Base-by-base conservation (phyloP, 1,140 invertebrate genomes). In the Leptopilina boulardi region DNA sequence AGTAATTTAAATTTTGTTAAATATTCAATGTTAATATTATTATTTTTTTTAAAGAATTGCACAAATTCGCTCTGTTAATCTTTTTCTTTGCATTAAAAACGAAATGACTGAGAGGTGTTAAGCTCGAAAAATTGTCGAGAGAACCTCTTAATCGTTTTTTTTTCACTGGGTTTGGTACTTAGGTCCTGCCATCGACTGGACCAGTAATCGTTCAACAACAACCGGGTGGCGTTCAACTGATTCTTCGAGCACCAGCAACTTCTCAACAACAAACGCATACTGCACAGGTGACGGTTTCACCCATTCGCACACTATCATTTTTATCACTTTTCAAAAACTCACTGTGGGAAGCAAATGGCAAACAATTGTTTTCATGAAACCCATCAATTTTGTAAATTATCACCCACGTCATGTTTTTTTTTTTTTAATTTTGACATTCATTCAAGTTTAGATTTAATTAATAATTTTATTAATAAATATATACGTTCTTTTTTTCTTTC, bases 251-350 rank as follows among this genome's bases (percentile, higher is more conserved):
- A 72, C 89, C 89, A 78, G 77, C 89, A 74, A 89, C 88, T 82
- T 83, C 90, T 75, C 90, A 91, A 81, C 90, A 91, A 86, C 90
- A 91, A 91, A 90, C 89, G 59, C 90, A 91, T 86, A 90, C 90
- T 78, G 87, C 90, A 89, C 90, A 91, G 90, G 90, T 91, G 88
- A 91, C 84, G 89, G 89, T 91, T 86, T 88, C 87, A 89, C 86
- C 78, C 84, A 87, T 86, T 84, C 81, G 75, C 75, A 71, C 83
- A 82, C 59, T 30, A 80, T 74, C 84, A 85, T 75, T 81, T 73
- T 78, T 80, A 56, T 73, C 38, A 72, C 11, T 30, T 11, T 66
- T 66, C 8, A 51, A 51, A 18, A 51, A 51, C 47, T 66, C 59
- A 66, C 10, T 66, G 11, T 73, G 42, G 42, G 72, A 44, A 30